These are phyloP conservation scores for Isotomurus palustris DNA, from an alignment of 2,888 invertebrate genomes.

Conservation along the genomic window DNA sequence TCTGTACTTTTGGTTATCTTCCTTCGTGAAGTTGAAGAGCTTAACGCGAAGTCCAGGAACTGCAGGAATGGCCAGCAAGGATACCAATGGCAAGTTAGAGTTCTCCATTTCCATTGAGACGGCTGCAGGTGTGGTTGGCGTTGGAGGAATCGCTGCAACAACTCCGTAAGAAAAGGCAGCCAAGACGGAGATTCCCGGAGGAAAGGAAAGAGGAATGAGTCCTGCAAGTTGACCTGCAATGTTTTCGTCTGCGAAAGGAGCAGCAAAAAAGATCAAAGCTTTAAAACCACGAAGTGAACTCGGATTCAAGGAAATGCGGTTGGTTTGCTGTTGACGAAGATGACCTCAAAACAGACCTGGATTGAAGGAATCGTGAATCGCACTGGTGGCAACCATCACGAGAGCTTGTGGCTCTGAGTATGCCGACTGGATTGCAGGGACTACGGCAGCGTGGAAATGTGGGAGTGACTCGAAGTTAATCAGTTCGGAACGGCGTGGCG, in stretches of 20 bases:
- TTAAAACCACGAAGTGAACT: too few species aligned
- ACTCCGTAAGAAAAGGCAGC: conserved; percentile 33
- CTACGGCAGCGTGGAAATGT: too few species aligned
- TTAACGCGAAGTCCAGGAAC: conserved; percentile 32
- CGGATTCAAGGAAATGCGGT: too few species aligned
- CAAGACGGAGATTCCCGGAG: conserved; percentile 25
- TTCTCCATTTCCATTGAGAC: conserved; percentile 29
- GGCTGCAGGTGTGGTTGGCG: too few species aligned
- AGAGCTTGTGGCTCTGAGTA: conserved; percentile 10
- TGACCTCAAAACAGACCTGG: too few species aligned
- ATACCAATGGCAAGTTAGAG: conserved; percentile 27
- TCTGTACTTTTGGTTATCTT: conserved; percentile 16
- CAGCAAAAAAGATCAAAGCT: too few species aligned
- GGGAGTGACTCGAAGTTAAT: background rate
- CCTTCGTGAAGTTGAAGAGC: conserved; percentile 21
- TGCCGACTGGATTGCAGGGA: conserved; percentile 5
- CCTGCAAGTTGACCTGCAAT: too few species aligned
- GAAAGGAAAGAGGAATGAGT: too few species aligned
- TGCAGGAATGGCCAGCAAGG: conserved; percentile 36
- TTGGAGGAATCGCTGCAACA: conserved; percentile 17
- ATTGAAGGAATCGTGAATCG: conserved; percentile 3
- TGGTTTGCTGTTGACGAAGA: too few species aligned
- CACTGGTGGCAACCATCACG: conserved; percentile 1
- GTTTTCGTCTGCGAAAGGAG: background rate
- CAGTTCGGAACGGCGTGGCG: background rate